A percentile compares a stretch with the other conserved stretches of the same genome.
Evolutionary conservation across 2,888 invertebrate species (phyloP).

Genomic region (Palloptera scutellata): DNA sequence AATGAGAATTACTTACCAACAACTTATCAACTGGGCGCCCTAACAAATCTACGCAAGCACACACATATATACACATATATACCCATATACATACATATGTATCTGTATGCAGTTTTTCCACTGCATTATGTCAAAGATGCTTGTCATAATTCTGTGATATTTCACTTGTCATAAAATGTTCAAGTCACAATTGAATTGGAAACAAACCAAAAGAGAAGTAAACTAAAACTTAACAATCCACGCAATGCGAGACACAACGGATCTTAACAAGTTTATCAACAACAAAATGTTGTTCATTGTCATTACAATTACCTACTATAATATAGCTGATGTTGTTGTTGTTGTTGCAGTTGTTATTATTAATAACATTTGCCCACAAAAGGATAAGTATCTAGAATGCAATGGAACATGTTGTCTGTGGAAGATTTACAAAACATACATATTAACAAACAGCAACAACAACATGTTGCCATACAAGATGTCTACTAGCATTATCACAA

Average conservation of each 20-base stretch:
- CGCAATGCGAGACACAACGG: background rate
- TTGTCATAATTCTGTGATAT: conserved; percentile 16
- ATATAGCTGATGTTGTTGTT: conserved; percentile 11
- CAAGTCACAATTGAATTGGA: conserved; percentile 39
- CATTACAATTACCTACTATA: conserved; percentile 1
- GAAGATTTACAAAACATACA: background rate
- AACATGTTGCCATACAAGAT: too few species aligned
- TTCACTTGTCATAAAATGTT: conserved; percentile 38
- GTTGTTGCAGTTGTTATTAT: conserved; percentile 10
- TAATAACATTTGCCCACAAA: conserved; percentile 17
- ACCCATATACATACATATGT: too few species aligned
- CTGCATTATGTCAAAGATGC: too few species aligned
- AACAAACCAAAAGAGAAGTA: conserved; percentile 18
- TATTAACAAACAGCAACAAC: background rate
- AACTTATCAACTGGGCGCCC: too few species aligned
- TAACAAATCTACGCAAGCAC: too few species aligned
- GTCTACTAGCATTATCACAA: too few species aligned
- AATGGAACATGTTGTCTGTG: conserved; percentile 26
- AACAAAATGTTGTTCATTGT: conserved; percentile 37
- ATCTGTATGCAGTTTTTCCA: too few species aligned
- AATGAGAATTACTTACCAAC: conserved; percentile 5
- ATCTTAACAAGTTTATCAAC: conserved; percentile 29
- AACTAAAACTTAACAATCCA: background rate
- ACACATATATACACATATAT: too few species aligned
- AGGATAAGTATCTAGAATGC: conserved; percentile 10